Evolutionary conservation across 2,888 invertebrate genomes (phyloP).

Genomic region (Sericinus montela): DNA sequence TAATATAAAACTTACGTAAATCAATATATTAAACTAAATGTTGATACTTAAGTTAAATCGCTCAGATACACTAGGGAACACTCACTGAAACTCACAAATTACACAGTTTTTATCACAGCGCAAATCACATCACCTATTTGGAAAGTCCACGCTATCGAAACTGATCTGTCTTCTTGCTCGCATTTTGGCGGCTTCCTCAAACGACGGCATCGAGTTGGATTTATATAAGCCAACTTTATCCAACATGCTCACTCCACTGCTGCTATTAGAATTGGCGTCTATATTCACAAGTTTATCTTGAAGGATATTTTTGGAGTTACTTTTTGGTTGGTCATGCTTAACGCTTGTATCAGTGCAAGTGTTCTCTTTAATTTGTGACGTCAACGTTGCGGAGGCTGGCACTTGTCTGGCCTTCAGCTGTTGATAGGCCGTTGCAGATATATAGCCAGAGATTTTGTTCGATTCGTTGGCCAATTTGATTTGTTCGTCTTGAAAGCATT

Average conservation of each 20-base stretch:
- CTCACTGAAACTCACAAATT: not conserved
- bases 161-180: conserved; percentile 80
- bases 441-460: conserved; percentile 72
- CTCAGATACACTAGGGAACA: not conserved
- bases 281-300: conserved; percentile 73
- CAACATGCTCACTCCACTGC: conserved; percentile 49
- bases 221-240: conserved; percentile 57
- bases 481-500: conserved; percentile 77
- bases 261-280: conserved; percentile 58
- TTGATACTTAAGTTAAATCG: conserved; percentile 4
- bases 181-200: conserved; percentile 68
- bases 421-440: conserved; percentile 64
- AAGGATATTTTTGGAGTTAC: conserved; percentile 59
- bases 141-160: conserved; percentile 77
- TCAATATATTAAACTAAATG: conserved; percentile 9
- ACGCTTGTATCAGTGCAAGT: conserved; percentile 37
- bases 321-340: conserved; percentile 54
- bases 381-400: conserved; percentile 32
- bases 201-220: conserved; percentile 68
- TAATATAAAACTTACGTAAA: conserved; percentile 7
- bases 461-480: conserved; percentile 49
- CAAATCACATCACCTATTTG: conserved; percentile 57
- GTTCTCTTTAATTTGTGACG: conserved; percentile 68
- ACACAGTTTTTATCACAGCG: conserved; percentile 5
- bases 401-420: conserved; percentile 44